Conservation (phyloP, 2,888 invertebrate species). For the Stenodera caucasica region DNA sequence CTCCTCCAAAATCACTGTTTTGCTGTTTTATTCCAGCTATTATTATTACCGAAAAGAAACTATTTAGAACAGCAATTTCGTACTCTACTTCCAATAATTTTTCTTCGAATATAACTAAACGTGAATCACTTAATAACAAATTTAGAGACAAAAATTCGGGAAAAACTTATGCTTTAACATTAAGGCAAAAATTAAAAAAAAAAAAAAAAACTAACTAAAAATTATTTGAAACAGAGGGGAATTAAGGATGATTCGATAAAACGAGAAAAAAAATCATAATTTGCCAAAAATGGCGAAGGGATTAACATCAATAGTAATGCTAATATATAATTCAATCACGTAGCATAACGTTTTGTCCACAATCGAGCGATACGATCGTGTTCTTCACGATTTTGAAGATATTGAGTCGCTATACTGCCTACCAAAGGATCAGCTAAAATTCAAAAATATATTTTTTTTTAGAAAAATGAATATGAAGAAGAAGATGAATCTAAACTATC, state of each 20-base stretch:
- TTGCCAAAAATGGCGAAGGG: constrained; percentile 51
- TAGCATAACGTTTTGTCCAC: constrained; percentile 98
- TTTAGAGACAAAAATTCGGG: constrained; percentile 30
- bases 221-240: background rate
- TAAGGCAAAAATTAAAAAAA: background rate
- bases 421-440: constrained; percentile 91
- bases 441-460: no score
- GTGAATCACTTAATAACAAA: constrained; percentile 30
- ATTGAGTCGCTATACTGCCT: constrained; percentile 97
- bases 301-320: constrained; percentile 48
- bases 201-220: background rate
- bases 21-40: constrained; percentile 18
- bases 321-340: constrained; percentile 66
- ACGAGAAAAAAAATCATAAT: constrained; percentile 38
- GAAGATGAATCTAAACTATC: background rate
- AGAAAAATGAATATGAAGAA: background rate
- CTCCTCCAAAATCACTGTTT: constrained; percentile 19
- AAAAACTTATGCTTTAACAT: constrained; percentile 9
- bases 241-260: background rate
- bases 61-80: constrained; percentile 38
- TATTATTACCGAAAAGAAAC: constrained; percentile 28
- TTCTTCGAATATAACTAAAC: constrained; percentile 30
- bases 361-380: constrained; percentile 97
- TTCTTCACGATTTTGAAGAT: constrained; percentile 95
- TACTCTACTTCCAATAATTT: constrained; percentile 30